phyloP scores from a whole-genome alignment of 1,140 invertebrate species.

The Tetramorium alpestre region DNA sequence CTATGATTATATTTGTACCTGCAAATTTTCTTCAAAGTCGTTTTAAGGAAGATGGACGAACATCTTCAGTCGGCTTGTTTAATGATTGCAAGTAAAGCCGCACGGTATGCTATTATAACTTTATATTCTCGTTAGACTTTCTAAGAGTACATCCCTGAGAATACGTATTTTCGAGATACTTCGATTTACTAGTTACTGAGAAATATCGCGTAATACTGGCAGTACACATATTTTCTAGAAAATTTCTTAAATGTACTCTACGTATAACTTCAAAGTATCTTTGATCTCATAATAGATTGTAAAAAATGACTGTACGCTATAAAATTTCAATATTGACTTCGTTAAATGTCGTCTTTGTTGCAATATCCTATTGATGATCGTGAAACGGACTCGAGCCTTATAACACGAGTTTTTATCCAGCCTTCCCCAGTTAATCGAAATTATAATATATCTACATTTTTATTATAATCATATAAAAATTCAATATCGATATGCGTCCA shows the following conservation, averaged over 20 bases:
- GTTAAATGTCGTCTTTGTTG: neutral
- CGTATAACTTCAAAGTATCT: neutral
- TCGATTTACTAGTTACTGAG: conserved; percentile 26
- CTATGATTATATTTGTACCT: conserved; percentile 10
- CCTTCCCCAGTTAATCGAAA: neutral
- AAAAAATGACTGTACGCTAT: conserved; percentile 8
- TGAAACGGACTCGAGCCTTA: neutral
- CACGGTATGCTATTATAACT: conserved; percentile 69
- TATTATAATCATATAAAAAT: neutral
- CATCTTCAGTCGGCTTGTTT: conserved; percentile 57
- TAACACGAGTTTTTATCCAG: neutral
- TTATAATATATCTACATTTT: neutral
- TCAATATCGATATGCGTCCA: neutral
- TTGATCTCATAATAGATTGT: neutral
- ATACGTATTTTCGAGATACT: conserved; percentile 49
- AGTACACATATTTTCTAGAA: conserved; percentile 7
- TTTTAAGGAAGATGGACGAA: conserved; percentile 51
- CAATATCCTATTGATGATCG: conserved; percentile 5
- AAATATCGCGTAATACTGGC: conserved; percentile 16
- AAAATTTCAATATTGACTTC: neutral
- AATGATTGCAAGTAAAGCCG: conserved; percentile 67
- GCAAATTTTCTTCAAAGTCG: conserved; percentile 26
- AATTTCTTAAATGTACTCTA: neutral
- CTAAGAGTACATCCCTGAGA: conserved; percentile 42
- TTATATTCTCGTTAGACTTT: conserved; percentile 69